Evolutionary conservation across 2,888 invertebrate genomes (phyloP).

Genomic region (Nasonovia ribisnigri): DNA sequence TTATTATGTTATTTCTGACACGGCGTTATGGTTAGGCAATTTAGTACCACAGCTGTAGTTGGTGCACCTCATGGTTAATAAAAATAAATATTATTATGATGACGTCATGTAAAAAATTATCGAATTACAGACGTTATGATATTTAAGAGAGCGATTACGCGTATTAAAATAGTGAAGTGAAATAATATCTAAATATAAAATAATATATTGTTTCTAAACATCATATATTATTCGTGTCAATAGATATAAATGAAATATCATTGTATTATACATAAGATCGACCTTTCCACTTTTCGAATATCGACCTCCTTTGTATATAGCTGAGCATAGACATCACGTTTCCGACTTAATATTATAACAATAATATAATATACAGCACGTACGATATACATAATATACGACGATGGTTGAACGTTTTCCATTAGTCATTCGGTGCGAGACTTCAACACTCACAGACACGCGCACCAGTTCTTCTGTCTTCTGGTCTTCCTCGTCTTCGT

Average conservation of each 20-base stretch:
- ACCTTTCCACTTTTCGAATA: neutral
- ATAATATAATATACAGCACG: neutral
- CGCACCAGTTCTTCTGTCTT: neutral
- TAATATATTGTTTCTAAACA: neutral
- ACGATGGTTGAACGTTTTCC: slow-evolving; percentile 47
- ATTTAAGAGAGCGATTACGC: neutral
- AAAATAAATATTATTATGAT: neutral
- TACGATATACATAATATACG: slow-evolving; percentile 26
- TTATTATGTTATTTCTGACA: neutral
- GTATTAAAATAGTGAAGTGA: neutral
- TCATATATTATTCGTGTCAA: neutral
- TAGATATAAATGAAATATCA: neutral
- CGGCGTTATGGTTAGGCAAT: neutral
- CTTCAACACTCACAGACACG: neutral
- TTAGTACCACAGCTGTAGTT: neutral
- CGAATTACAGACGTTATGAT: neutral
- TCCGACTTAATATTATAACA: slow-evolving; percentile 10
- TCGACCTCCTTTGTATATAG: neutral
- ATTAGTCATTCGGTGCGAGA: slow-evolving; percentile 49
- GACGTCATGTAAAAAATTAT: neutral
- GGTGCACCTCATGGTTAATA: neutral
- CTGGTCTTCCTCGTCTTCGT: neutral
- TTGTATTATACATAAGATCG: neutral
- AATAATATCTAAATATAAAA: neutral
- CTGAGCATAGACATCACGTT: slow-evolving; percentile 13